phyloP scores from a whole-genome alignment of 2,888 invertebrate genomes.

The Aphidoletes aphidimyza region DNA sequence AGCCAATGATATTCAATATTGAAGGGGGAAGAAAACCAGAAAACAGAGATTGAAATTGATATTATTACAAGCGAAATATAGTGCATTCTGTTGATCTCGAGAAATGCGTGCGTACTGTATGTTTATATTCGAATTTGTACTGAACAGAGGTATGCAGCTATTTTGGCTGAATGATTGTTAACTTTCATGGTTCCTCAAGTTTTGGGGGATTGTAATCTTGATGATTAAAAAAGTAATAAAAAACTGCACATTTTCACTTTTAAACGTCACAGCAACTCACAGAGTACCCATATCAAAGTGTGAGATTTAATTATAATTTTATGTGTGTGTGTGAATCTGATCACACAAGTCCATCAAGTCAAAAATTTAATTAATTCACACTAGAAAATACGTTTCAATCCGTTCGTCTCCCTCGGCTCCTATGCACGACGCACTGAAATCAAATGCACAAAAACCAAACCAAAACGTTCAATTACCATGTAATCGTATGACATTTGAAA shows the following conservation, averaged over 20 bases:
- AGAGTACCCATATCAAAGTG: conserved; percentile 44
- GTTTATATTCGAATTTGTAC: not conserved
- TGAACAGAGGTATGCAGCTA: not conserved
- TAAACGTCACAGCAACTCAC: not conserved
- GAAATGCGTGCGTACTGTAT: not conserved
- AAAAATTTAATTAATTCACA: conserved; percentile 23
- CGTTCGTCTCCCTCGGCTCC: too few species aligned
- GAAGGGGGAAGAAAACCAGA: not conserved
- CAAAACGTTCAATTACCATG: too few species aligned
- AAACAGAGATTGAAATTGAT: not conserved
- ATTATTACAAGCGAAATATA: conserved; percentile 14
- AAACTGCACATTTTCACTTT: not conserved
- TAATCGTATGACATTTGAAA: too few species aligned
- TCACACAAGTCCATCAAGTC: conserved; percentile 38
- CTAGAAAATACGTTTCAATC: conserved; percentile 6
- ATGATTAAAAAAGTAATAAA: not conserved
- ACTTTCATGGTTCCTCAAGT: not conserved
- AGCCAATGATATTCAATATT: conserved; percentile 21
- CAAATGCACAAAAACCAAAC: too few species aligned
- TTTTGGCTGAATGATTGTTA: too few species aligned
- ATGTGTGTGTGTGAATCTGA: not conserved
- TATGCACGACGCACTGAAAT: too few species aligned
- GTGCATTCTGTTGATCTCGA: not conserved
- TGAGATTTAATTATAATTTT: conserved; percentile 50
- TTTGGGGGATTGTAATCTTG: not conserved